A percentile compares a stretch with the other conserved stretches of the same genome.
These are phyloP conservation scores for Leptinotarsa defecta DNA, from an alignment of 1,140 invertebrate genomes.

Conservation along the genomic window DNA sequence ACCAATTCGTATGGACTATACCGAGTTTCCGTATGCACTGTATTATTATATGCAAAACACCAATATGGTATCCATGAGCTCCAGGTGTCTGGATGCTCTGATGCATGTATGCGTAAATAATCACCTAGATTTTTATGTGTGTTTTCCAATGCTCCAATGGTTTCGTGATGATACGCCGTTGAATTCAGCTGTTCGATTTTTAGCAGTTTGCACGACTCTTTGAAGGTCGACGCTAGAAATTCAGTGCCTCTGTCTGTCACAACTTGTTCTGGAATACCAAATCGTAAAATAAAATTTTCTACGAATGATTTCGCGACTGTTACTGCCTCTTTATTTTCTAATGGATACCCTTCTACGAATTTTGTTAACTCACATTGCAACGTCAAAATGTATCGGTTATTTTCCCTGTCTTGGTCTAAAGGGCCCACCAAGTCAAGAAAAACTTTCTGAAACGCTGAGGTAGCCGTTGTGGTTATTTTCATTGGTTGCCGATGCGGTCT, in stretches of 20 bases:
- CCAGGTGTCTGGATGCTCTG: constrained; percentile 35
- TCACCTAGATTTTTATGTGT: constrained; percentile 42
- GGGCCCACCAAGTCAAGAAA: constrained; percentile 39
- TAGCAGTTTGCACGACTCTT: constrained; percentile 37
- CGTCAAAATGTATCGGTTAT: constrained; percentile 36
- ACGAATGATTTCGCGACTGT: constrained; percentile 39
- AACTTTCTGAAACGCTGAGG: constrained; percentile 33
- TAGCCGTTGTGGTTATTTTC: constrained; percentile 34
- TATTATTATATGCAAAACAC: constrained; percentile 41
- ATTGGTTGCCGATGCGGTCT: constrained; percentile 29
- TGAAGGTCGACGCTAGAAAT: constrained; percentile 36
- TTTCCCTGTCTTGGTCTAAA: constrained; percentile 34
- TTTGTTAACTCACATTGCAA: constrained; percentile 38
- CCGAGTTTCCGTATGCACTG: constrained; percentile 35
- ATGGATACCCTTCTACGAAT: constrained; percentile 36
- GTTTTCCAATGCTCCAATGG: constrained; percentile 41
- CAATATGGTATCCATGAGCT: constrained; percentile 43
- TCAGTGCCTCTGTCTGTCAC: constrained; percentile 37
- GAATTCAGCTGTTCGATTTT: constrained; percentile 40
- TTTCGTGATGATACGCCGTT: constrained; percentile 46
- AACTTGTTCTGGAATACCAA: constrained; percentile 40
- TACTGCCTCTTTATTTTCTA: constrained; percentile 20
- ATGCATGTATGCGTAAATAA: constrained; percentile 38
- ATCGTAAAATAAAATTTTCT: constrained; percentile 42
- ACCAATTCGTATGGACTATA: constrained; percentile 43